Evolutionary conservation across 2,113 vertebrate species (phyloP), one percentile per base, ranked within the genome.

Genomic region (Collichthys lucidus): DNA sequence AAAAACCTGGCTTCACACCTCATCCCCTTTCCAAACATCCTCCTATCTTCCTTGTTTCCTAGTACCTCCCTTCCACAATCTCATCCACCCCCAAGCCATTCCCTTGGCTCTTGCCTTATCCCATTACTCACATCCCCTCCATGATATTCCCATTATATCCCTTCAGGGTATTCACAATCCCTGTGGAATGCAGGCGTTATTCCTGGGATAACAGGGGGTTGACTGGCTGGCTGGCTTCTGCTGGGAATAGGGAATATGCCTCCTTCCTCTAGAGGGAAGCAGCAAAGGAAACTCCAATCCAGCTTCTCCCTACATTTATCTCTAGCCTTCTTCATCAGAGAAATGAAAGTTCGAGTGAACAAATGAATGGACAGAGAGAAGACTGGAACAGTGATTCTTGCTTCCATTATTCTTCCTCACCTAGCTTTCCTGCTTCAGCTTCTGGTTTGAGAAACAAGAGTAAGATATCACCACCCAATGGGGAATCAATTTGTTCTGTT

Each of bases 81-180:
- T 35, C 68, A 71, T 71, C 46, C 47, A 77, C 24, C 77, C 4
- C 71, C 6, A 57, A 47, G 26, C 44, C 49, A 60, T 80, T 74
- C 83, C 79, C 82, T 81, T 11, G 26, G 75, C 65, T 76, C 79
- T 81, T 82, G 86, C 73, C 76, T 89, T 88, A 85, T 89, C 83
- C 88, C 82, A 86, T 90, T 93, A 90, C 78, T 90, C 82, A 85
- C 68, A 89, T 71, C 81, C 73, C 74, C 71, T 82, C 77, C 55
- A 89, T 91, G 87, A 89, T 88, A 90, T 89, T 92, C 86, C 89
- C 79, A 92, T 91, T 89, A 91, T 88, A 83, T 89, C 80, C 78
- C 87, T 91, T 88, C 83, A 88, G 89, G 85, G 89, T 86, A 91
- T 91, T 88, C 77, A 49, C 82, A 91, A 83, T 89, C 90, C 85